Percentiles rank a stretch among this genome's conserved stretches.
Evolutionary conservation across 2,113 vertebrate genomes (phyloP).

Genomic region (Opisthocomus hoazin): DNA sequence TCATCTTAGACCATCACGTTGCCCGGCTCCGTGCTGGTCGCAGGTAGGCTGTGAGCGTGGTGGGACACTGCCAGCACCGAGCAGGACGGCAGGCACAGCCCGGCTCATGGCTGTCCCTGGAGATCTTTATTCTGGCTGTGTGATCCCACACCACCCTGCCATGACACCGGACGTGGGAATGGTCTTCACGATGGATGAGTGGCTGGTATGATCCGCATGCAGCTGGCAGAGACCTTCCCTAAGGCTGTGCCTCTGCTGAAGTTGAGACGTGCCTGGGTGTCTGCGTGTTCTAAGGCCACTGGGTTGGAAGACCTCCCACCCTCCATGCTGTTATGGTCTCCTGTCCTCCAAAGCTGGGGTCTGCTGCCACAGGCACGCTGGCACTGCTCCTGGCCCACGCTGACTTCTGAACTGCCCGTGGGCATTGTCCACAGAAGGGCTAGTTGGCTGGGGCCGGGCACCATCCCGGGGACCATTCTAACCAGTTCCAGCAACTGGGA

Average conservation of each 20-base stretch:
- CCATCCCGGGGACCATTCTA: not conserved
- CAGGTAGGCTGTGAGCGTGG: accelerated
- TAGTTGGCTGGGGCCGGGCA: not conserved
- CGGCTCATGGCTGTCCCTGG: not conserved
- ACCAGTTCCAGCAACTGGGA: not conserved
- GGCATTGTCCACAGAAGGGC: not conserved
- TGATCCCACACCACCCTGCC: not conserved
- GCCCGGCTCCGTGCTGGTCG: not conserved
- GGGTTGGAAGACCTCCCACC: not conserved
- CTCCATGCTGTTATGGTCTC: not conserved
- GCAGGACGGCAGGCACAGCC: not conserved
- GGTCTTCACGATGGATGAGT: accelerated
- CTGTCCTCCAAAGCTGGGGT: not conserved
- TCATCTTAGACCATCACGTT: accelerated
- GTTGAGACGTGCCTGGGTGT: not conserved
- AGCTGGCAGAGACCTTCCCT: not conserved
- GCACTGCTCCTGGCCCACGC: not conserved
- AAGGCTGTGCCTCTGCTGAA: not conserved
- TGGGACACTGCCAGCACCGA: not conserved
- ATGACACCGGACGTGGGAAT: not conserved
- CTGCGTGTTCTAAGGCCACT: not conserved
- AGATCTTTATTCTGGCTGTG: not conserved
- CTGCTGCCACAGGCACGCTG: not conserved
- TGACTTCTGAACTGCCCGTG: not conserved
- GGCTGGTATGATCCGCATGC: accelerated